Base-by-base conservation (phyloP, 2,113 vertebrate species). In the Clupea harengus region DNA sequence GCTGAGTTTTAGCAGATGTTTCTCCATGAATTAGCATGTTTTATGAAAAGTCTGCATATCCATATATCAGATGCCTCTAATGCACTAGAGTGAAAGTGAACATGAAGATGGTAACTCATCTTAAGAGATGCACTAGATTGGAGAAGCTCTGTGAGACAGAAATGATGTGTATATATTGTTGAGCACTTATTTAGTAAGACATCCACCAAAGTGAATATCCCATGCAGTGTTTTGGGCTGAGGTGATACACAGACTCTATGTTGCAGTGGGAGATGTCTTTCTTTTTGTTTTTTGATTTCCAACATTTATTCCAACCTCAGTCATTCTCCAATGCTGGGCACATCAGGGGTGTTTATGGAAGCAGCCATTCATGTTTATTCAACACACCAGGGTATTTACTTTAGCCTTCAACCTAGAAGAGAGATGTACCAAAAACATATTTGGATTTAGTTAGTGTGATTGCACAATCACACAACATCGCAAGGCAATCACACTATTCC, bases 1-100 rank as follows among this genome's bases (percentile, higher is more conserved):
- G 87, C 86, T 86, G 52, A 86, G 67, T 60, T 84, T 45, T 0
- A 78, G 82, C 87, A 90, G 89, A 90, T 90, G 89, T 88, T 90
- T 28, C 32, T 32, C 28, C 72, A 39, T 17, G 13, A 78, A 78
- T 78, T 32, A 78, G 28, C 72, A 78, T 78, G 44, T 39, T 32
- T 32, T 13, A 78, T 28, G 25, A 60, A 9, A 25, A 25, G 8
- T 67, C 64, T 67, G 22, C n/a, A 6, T 78, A 39, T 67, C 4
- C n/a, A 6, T 78, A 39, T 39, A 32, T 39, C 28, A 32, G 15
- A 78, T 78, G 11, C 25, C 25, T 78, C 32, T 39, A 78, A 32
- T 15, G 13, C 72, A 78, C 72, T 39, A 39, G 9, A 78, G 28
- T 2, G 17, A 32, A 32, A 11, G 39, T 0, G 0, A 60, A 60